Evolutionary conservation across 2,113 vertebrate genomes (phyloP).

Genomic region (Panthera uncia): DNA sequence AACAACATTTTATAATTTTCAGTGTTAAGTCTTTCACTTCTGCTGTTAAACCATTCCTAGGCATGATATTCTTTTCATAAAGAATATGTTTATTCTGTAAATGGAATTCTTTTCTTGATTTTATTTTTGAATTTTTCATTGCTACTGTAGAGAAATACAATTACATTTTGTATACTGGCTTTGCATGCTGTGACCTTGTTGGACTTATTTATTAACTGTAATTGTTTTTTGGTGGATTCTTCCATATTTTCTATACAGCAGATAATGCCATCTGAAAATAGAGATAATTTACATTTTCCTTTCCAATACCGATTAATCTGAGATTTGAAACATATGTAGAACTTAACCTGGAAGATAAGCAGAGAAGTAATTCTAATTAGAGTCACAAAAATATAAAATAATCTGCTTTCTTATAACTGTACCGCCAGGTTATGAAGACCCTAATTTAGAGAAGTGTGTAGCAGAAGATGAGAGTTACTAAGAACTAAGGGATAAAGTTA

Average conservation of each 20-base stretch:
- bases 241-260: neutral
- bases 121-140: neutral
- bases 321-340: neutral
- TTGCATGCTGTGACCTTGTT: neutral
- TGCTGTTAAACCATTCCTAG: neutral
- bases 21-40: neutral
- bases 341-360: neutral
- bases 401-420: neutral
- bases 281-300: neutral
- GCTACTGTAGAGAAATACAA: neutral
- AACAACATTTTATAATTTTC: neutral
- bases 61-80: neutral
- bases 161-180: neutral
- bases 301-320: neutral
- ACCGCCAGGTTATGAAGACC: neutral
- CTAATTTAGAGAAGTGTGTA: rapidly evolving
- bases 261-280: neutral
- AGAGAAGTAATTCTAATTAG: neutral
- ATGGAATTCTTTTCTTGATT: neutral
- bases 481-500: neutral
- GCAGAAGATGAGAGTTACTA: neutral
- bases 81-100: neutral
- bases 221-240: neutral
- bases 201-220: neutral
- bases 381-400: neutral